A percentile compares a stretch with the other conserved stretches of the same genome.
Conservation (phyloP, 2,888 invertebrate species). For the Pedicia rivosa region DNA sequence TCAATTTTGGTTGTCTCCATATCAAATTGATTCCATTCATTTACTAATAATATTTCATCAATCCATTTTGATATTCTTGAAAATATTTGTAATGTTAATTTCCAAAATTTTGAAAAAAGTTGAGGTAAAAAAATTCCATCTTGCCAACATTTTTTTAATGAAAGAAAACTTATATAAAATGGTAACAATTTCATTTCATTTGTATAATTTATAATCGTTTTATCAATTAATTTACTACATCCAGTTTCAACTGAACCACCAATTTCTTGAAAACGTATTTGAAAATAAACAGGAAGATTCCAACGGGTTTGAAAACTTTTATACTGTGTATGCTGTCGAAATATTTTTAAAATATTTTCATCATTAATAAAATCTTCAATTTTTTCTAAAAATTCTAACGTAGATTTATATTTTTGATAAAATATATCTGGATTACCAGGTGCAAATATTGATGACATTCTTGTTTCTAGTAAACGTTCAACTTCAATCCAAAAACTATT, state of each 20-base stretch:
- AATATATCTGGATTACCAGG: constrained; percentile 85
- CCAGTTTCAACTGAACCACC: constrained; percentile 39
- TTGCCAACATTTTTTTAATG: constrained; percentile 52
- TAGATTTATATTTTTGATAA: constrained; percentile 64
- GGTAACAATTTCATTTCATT: constrained; percentile 15
- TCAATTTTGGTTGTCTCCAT: neutral
- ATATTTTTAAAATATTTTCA: constrained; percentile 35
- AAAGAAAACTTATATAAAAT: constrained; percentile 35
- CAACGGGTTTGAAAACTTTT: constrained; percentile 69
- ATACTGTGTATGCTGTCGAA: constrained; percentile 53
- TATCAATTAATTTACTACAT: constrained; percentile 20
- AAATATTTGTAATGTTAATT: constrained; percentile 68
- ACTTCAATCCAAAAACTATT: constrained; percentile 81
- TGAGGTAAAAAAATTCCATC: constrained; percentile 64
- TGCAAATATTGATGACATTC: constrained; percentile 71
- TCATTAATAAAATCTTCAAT: constrained; percentile 49
- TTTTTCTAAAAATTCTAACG: constrained; percentile 54
- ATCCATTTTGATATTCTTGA: constrained; percentile 64
- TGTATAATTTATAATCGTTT: constrained; percentile 14
- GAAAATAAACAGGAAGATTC: constrained; percentile 94
- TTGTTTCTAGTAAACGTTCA: constrained; percentile 63
- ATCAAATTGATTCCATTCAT: constrained; percentile 8
- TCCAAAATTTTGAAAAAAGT: constrained; percentile 73
- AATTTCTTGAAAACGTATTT: constrained; percentile 81
- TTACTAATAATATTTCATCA: constrained; percentile 13